Evolutionary conservation across 2,113 vertebrate genomes (phyloP), one percentile per base, ranked within the genome.

Genomic region (Psephotus haematonotus): DNA sequence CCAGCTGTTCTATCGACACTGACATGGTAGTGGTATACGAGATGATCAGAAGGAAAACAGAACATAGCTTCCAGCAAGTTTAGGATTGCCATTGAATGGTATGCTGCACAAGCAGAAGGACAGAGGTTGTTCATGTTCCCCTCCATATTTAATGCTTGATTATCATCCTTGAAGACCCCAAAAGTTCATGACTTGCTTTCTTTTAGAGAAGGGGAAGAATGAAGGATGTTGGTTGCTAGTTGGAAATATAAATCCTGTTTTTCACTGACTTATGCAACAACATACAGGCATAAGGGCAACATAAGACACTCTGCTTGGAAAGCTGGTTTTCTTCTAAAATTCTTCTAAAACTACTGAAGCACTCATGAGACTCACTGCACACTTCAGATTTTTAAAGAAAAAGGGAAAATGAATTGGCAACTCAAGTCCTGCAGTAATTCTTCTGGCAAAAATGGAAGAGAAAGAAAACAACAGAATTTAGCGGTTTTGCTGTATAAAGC

Each of bases 101-200:
- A 27, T 4, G 63, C 43, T 71, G 19, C 8, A 2, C 11, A 28
- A 13, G 39, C 0, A 60, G 44, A 71, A 63, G 22, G n/a, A 67
- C 0, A 78, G 25, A 55, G 10, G 9, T 2, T 25, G 39, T 13
- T 68, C 23, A 13, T 3, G 4, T 13, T 59, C 33, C n/a, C 31
- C 25, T 81, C 17, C 14, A 24, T 8, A 46, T 47, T 44, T 35
- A 52, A 39, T 22, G 31, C 6, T 59, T 31, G 7, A 43, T 17
- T 41, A 44, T 13, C 17, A 50, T 19, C 22, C 12, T 2, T 39
- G 17, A 79, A 82, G 37, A 44, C 12, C 27, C 12, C 27, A 31
- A 74, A 53, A 1, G 4, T 28, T 55, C 6, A 46, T 13, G 3
- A 16, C 9, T 82, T 88, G 16, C 24, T 33, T 18, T 80, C 10